A percentile compares a stretch with the other conserved stretches of the same genome.
Evolutionary conservation across 2,888 invertebrate genomes (phyloP).

Genomic region (Cacoxenus indagator): DNA sequence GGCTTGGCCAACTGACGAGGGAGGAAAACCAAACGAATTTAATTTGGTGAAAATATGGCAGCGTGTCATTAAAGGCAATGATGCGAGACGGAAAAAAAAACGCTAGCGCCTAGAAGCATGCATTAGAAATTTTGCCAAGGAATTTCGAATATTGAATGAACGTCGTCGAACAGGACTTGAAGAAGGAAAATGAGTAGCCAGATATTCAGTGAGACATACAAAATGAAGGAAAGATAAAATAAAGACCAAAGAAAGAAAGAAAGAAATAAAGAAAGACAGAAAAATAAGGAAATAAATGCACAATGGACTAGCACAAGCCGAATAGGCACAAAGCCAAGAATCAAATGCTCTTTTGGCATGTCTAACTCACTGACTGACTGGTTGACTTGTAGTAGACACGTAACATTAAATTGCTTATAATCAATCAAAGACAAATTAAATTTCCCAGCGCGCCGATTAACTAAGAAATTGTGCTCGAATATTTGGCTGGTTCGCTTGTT

Average conservation of each 20-base stretch:
- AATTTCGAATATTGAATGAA: slow-evolving; percentile 47
- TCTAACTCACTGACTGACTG: slow-evolving; percentile 7
- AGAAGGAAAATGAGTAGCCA: slow-evolving; percentile 2
- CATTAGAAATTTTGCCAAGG: slow-evolving; percentile 12
- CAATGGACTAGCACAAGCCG: slow-evolving; percentile 26
- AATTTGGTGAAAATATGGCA: slow-evolving; percentile 38
- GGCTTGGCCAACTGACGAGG: not conserved
- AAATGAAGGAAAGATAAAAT: not conserved
- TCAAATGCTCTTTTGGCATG: slow-evolving; percentile 10
- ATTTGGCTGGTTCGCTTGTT: slow-evolving; percentile 14
- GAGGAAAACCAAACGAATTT: slow-evolving; percentile 47
- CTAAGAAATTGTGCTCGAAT: slow-evolving; percentile 48
- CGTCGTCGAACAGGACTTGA: not conserved
- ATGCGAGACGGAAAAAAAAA: slow-evolving; percentile 14
- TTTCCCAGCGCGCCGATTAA: slow-evolving; percentile 59
- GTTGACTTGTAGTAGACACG: slow-evolving; percentile 40
- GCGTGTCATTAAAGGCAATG: slow-evolving; percentile 44
- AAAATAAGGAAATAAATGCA: slow-evolving; percentile 35
- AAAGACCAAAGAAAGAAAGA: slow-evolving; percentile 15
- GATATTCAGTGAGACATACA: slow-evolving; percentile 51
- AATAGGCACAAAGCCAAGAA: slow-evolving; percentile 17
- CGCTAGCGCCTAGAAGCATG: slow-evolving; percentile 19
- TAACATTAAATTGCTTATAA: slow-evolving; percentile 59
- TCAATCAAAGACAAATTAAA: slow-evolving; percentile 66
- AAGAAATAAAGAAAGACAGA: no score